A percentile compares a stretch with the other conserved stretches of the same genome.
phyloP scores from a whole-genome alignment of 2,113 vertebrate genomes.

The Melospiza melodia region DNA sequence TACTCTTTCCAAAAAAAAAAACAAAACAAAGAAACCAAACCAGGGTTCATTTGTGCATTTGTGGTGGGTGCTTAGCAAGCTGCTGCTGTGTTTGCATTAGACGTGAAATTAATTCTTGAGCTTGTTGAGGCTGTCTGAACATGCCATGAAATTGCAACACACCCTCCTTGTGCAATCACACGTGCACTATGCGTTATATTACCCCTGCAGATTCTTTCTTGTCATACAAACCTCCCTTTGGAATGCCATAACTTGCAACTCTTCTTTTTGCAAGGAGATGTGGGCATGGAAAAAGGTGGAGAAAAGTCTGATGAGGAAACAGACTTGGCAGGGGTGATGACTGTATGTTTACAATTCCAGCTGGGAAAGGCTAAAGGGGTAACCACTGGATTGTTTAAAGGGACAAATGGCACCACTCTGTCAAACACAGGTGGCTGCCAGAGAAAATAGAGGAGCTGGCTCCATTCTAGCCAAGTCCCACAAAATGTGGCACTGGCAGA shows the following conservation, averaged over 20 bases:
- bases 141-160: not conserved
- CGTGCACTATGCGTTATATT: not conserved
- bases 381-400: not conserved
- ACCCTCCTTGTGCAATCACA: not conserved
- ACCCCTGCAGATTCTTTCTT: not conserved
- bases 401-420: not conserved
- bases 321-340: not conserved
- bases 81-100: not conserved
- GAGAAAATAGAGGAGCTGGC: not conserved
- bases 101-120: not conserved
- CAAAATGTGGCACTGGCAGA: rapidly evolving
- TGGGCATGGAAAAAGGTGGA: not conserved
- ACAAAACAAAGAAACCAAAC: not conserved
- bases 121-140: not conserved
- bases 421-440: not conserved
- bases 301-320: not conserved
- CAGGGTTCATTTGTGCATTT: rapidly evolving
- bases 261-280: not conserved
- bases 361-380: not conserved
- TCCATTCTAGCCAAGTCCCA: not conserved
- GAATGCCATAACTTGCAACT: not conserved
- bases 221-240: not conserved
- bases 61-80: not conserved
- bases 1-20: not conserved
- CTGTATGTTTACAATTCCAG: not conserved